These are phyloP conservation scores for Seriola quinqueradiata DNA, from an alignment of 2,113 vertebrate genomes.

Conservation along the genomic window DNA sequence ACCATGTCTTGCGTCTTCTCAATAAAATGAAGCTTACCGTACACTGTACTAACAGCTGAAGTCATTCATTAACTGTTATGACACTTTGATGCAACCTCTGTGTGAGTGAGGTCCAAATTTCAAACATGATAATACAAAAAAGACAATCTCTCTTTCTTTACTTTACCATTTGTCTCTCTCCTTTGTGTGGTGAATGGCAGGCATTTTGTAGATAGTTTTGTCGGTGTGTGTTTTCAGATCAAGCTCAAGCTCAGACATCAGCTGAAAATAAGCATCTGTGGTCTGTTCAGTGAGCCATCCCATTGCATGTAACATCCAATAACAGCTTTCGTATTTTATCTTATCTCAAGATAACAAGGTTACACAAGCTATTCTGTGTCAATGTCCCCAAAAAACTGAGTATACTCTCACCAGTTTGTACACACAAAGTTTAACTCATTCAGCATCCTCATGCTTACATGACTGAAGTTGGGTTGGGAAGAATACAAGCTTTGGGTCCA, in stretches of 20 bases:
- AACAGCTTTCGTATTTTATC: constrained; percentile 58
- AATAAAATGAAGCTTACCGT: background rate
- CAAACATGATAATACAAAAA: constrained; percentile 31
- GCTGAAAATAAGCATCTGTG: constrained; percentile 21
- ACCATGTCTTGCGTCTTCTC: background rate
- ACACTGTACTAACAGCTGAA: background rate
- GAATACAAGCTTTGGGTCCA: constrained; percentile 89
- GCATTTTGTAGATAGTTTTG: constrained; percentile 57
- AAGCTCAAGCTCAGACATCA: constrained; percentile 12
- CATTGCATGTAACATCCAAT: constrained; percentile 63
- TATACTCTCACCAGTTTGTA: background rate
- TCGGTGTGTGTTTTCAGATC: constrained; percentile 16
- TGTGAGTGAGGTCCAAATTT: constrained; percentile 60
- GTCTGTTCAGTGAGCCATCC: constrained; percentile 33
- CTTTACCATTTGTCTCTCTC: constrained; percentile 65
- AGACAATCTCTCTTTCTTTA: background rate
- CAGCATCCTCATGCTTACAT: constrained; percentile 80
- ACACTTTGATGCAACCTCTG: background rate
- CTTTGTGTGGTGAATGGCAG: constrained; percentile 33
- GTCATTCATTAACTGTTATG: constrained; percentile 52
- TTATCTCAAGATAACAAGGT: constrained; percentile 60
- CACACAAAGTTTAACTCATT: constrained; percentile 46
- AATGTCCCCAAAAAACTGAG: constrained; percentile 35
- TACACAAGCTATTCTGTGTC: constrained; percentile 61
- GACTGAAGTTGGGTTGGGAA: constrained; percentile 88